These are phyloP conservation scores for Odontothrips loti DNA, from an alignment of 2,888 invertebrate genomes.

Conservation along the genomic window DNA sequence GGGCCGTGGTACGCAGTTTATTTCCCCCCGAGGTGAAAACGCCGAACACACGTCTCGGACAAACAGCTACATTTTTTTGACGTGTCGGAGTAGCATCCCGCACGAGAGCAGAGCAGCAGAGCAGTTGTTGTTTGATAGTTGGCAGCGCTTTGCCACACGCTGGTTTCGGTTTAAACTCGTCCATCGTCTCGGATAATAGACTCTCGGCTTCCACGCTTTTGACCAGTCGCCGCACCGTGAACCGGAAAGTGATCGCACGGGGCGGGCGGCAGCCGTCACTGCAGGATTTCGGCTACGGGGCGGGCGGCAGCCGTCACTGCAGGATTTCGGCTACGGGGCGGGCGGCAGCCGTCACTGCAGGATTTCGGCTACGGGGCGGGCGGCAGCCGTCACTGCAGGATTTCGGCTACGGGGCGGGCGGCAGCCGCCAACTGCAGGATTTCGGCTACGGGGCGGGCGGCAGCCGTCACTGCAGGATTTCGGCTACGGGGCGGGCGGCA, in stretches of 20 bases:
- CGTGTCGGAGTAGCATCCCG: not conserved
- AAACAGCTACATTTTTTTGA: not conserved
- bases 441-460: not conserved
- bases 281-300: not conserved
- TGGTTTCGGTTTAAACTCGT: slow-evolving; percentile 24
- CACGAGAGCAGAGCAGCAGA: not conserved
- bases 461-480: no score
- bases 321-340: no score
- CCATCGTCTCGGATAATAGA: not conserved
- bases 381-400: not conserved
- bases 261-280: not conserved
- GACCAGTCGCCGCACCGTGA: slow-evolving; percentile 15
- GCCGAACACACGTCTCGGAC: no score
- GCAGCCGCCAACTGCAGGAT: no score
- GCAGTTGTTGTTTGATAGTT: slow-evolving; percentile 1
- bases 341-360: not conserved
- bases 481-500: not conserved
- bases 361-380: no score
- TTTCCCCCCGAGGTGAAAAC: no score
- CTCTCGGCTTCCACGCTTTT: slow-evolving; percentile 13
- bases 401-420: not conserved
- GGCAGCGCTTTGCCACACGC: not conserved
- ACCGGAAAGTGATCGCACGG: not conserved
- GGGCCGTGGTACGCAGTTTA: no score
- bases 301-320: not conserved